These are phyloP conservation scores for Eilema sororculum DNA, from an alignment of 2,888 invertebrate genomes.

Conservation along the genomic window DNA sequence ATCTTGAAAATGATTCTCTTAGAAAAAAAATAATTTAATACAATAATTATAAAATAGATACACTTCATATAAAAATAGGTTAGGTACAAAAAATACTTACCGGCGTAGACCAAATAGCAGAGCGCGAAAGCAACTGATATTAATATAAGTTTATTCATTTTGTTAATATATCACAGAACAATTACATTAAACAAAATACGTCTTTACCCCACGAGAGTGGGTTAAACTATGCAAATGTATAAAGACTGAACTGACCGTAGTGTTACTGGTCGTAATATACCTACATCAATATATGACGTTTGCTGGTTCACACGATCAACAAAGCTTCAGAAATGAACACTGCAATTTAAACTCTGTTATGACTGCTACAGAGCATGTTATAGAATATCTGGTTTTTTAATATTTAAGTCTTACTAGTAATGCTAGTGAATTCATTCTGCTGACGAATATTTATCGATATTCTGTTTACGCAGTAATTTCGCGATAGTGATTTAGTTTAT, in stretches of 20 bases:
- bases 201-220: neutral
- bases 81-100: constrained; percentile 25
- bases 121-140: neutral
- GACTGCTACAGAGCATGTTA: neutral
- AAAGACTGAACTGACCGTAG: neutral
- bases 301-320: constrained; percentile 8
- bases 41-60: neutral
- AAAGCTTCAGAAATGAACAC: neutral
- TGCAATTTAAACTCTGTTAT: neutral
- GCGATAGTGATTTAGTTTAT: neutral
- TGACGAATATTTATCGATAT: constrained; percentile 8
- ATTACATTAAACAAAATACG: constrained; percentile 11
- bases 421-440: constrained; percentile 10
- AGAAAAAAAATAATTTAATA: neutral
- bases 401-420: constrained; percentile 5
- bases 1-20: too few species aligned
- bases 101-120: constrained; percentile 21
- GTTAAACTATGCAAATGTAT: constrained; percentile 1
- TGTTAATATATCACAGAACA: constrained; percentile 10
- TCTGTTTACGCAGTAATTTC: constrained; percentile 13
- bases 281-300: neutral
- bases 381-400: neutral
- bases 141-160: constrained; percentile 13
- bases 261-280: neutral
- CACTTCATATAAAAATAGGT: neutral